Conservation (phyloP, 2,888 invertebrate species). For the Cheilosia grossa region DNA sequence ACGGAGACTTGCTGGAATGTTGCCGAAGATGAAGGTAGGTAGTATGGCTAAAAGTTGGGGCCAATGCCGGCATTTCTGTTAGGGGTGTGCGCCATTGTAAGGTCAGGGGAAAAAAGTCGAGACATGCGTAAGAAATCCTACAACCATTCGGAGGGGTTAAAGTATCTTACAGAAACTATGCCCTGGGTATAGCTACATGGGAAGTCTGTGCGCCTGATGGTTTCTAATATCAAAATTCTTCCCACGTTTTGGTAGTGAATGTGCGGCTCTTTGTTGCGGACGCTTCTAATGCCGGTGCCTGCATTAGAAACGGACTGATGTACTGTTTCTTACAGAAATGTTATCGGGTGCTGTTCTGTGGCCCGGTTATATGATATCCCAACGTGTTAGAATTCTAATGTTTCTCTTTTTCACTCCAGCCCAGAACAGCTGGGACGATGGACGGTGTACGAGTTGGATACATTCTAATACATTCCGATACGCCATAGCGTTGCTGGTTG, state of each 20-base stretch:
- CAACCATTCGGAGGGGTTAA: background rate
- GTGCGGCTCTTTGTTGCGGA: slow-evolving; percentile 15
- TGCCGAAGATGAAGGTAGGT: background rate
- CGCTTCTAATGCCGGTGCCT: slow-evolving; percentile 60
- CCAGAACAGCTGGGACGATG: background rate
- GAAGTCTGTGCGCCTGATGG: slow-evolving; percentile 78
- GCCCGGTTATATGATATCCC: slow-evolving; percentile 66
- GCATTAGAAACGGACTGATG: slow-evolving; percentile 34
- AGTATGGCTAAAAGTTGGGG: background rate
- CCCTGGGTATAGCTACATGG: slow-evolving; percentile 37
- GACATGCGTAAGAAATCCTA: slow-evolving; percentile 65
- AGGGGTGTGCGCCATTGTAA: background rate
- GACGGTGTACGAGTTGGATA: background rate
- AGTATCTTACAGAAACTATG: slow-evolving; percentile 19
- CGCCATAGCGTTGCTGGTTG: slow-evolving; percentile 77
- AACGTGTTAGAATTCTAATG: slow-evolving; percentile 56
- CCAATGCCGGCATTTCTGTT: background rate
- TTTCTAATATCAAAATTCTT: slow-evolving; percentile 83
- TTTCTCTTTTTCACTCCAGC: slow-evolving; percentile 38
- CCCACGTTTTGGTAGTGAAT: slow-evolving; percentile 80
- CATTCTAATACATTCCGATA: slow-evolving; percentile 55
- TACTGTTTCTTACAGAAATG: background rate
- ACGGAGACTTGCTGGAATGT: slow-evolving; percentile 28
- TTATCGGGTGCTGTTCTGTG: slow-evolving; percentile 36
- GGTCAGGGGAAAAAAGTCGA: slow-evolving; percentile 14